Evolutionary conservation across 2,888 invertebrate genomes (phyloP).

Genomic region (Callosobruchus maculatus): DNA sequence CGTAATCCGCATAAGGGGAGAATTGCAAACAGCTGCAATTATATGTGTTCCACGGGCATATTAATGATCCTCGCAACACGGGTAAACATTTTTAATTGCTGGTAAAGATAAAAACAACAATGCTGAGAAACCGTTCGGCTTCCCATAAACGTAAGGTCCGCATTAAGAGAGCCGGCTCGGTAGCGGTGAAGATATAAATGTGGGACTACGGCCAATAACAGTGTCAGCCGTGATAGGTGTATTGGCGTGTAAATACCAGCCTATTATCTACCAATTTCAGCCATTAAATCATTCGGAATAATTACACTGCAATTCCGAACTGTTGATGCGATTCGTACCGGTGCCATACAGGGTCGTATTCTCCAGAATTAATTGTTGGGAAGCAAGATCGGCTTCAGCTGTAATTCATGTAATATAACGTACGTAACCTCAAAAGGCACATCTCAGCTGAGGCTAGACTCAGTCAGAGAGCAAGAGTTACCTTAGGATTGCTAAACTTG

Average conservation of each 20-base stretch:
- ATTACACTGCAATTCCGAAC: constrained; percentile 32
- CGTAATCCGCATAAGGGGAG: not conserved
- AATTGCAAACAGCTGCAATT: not conserved
- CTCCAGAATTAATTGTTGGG: not conserved
- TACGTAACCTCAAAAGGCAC: no score
- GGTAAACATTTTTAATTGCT: not conserved
- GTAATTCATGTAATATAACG: no score
- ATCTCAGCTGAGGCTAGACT: no score
- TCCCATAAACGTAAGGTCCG: not conserved
- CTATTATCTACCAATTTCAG: constrained; percentile 48
- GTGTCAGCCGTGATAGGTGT: constrained; percentile 40
- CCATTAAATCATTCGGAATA: constrained; percentile 49
- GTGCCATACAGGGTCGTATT: not conserved
- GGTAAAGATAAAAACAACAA: not conserved
- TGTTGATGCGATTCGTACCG: not conserved
- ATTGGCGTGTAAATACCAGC: constrained; percentile 45
- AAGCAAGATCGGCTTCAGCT: no score
- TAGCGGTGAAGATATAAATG: constrained; percentile 22
- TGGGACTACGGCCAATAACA: constrained; percentile 20
- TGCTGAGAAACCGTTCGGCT: not conserved
- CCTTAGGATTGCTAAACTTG: no score
- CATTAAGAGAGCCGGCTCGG: not conserved
- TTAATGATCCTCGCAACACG: not conserved
- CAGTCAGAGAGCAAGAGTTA: no score
- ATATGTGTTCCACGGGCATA: not conserved